Base-by-base conservation (phyloP, 2,797 vertebrate genomes). In the Gymnopithys bicolor region DNA sequence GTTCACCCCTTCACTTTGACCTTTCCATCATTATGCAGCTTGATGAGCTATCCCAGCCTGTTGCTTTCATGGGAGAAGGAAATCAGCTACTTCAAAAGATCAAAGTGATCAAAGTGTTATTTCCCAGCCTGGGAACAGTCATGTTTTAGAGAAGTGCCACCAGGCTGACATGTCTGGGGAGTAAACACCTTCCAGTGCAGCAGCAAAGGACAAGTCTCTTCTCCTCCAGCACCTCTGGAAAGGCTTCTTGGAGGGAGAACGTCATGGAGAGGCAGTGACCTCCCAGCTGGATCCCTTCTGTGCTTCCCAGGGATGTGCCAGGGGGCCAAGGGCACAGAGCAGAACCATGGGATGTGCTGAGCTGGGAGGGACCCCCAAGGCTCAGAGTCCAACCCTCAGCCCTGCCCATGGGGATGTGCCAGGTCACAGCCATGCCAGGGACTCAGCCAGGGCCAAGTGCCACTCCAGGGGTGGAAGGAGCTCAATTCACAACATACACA, bases 61-160 rank as follows among this genome's bases (percentile, higher is more conserved):
- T 19, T 41, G 90, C 90, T 84, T 89, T 77, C 87, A 56, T n/a
- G 73, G 0, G 0, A 83, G 75, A 74, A 80, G 0, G 10, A 66
- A 92, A 87, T 56, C 88, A 87, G 64, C 81, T 85, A 43, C 75
- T 95, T 90, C 33, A 69, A 74, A 76, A 92, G 74, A 83, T 79
- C 45, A 79, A 93, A 92, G 90, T 35, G 74, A 83, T 79, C 45
- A 79, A 93, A 92, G 90, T 35, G 55, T 27, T 71, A 48, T 64
- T 90, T 70, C 66, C 19, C 19, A 51, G 62, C 45, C 84, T 66
- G 1, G 1, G 59, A 87, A 11, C 27, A 25, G 53, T 14, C 1
- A 0, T 13, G 35, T 33, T 66, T 60, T 13, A 84, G 76, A 59
- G 45, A 35, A 52, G 53, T 60, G 78, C 52, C 74, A 84, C 77